Evolutionary conservation across 2,113 vertebrate genomes (phyloP).

Genomic region (Hystrix brachyura): DNA sequence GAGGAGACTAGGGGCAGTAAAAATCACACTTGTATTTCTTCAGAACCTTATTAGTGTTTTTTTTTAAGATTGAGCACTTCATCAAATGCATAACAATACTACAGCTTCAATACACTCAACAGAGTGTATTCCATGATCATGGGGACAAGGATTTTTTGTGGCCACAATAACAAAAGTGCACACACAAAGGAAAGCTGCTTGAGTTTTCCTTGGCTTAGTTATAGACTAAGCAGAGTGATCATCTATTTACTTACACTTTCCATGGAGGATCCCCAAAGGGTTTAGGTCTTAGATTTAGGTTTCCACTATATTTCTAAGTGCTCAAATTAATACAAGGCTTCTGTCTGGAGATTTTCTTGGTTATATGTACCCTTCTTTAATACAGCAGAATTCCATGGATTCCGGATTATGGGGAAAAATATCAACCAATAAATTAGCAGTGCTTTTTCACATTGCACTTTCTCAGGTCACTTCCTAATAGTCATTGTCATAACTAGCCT

Average conservation of each 20-base stretch:
- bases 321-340: constrained; percentile 12
- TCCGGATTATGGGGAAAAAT: not conserved
- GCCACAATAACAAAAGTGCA: not conserved
- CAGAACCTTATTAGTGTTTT: not conserved
- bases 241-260: not conserved
- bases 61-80: constrained; percentile 24
- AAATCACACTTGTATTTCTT: not conserved
- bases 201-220: not conserved
- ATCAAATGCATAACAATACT: not conserved
- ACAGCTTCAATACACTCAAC: not conserved
- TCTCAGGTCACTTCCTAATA: not conserved
- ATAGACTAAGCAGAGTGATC: constrained; percentile 43
- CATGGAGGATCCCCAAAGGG: constrained; percentile 21
- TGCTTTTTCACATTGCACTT: constrained; percentile 38
- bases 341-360: constrained; percentile 13
- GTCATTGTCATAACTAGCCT: not conserved
- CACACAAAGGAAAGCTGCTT: not conserved
- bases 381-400: not conserved
- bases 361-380: constrained; percentile 31
- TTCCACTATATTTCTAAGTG: constrained; percentile 49
- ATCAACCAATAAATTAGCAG: constrained; percentile 31
- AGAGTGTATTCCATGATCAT: not conserved
- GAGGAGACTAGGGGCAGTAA: constrained; percentile 1
- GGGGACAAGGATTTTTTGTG: not conserved
- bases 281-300: constrained; percentile 29